Percentiles rank a stretch among this genome's conserved stretches.
Evolutionary conservation across 2,888 invertebrate species (phyloP).

Genomic region (Andrena chrysosceles): DNA sequence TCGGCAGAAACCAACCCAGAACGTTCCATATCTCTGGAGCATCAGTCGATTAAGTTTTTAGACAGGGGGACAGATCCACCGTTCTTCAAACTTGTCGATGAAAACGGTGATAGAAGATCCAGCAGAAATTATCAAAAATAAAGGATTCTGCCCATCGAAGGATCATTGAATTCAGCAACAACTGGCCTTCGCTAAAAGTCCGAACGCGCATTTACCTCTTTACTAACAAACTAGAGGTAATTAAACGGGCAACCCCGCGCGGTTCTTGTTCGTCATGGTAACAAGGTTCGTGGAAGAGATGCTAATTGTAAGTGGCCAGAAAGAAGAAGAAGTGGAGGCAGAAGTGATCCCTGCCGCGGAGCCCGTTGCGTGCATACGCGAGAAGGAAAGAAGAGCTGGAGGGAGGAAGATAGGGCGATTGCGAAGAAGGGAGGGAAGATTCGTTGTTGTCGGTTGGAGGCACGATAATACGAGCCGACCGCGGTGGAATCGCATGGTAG

Average conservation of each 20-base stretch:
- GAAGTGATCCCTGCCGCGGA: slow-evolving; percentile 53
- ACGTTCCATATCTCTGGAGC: not conserved
- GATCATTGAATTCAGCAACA: not conserved
- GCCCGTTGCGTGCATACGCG: slow-evolving; percentile 68
- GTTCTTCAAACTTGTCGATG: no score
- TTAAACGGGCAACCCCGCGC: slow-evolving; percentile 76
- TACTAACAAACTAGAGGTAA: slow-evolving; percentile 76
- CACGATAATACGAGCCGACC: slow-evolving; percentile 55
- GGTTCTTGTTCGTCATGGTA: slow-evolving; percentile 79
- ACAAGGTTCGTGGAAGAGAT: slow-evolving; percentile 82
- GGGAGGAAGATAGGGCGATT: slow-evolving; percentile 6
- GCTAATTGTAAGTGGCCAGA: slow-evolving; percentile 72
- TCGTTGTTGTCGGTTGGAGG: slow-evolving; percentile 57
- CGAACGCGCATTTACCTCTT: slow-evolving; percentile 45
- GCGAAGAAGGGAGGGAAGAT: slow-evolving; percentile 44
- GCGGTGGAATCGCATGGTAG: slow-evolving; percentile 69
- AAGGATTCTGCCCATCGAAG: not conserved
- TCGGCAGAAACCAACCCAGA: not conserved
- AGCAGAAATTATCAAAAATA: not conserved
- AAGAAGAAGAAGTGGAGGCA: slow-evolving; percentile 31
- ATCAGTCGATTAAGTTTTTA: not conserved
- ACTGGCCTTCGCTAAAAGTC: not conserved
- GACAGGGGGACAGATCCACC: not conserved
- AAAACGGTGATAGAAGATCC: no score
- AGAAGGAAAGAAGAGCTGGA: slow-evolving; percentile 12